Percentiles rank a stretch among this genome's conserved stretches.
These are phyloP conservation scores for Antechinus stuartii DNA, from an alignment of 2,113 vertebrate genomes.

Conservation along the genomic window DNA sequence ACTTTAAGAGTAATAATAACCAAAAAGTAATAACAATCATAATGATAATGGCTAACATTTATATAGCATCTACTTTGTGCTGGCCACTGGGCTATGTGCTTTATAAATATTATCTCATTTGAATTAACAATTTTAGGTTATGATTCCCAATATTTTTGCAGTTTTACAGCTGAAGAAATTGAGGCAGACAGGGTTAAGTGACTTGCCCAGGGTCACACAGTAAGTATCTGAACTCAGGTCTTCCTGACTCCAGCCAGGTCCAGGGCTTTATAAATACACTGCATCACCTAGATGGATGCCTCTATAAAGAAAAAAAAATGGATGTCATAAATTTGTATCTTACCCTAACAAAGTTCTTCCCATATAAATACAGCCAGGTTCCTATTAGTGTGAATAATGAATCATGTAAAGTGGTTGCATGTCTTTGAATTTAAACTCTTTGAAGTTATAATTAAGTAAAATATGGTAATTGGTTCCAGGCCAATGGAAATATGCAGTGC, in stretches of 20 bases:
- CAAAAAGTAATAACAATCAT: too few species aligned
- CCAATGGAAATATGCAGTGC: neutral
- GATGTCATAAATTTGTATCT: neutral
- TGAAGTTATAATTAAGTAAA: slow-evolving; percentile 3
- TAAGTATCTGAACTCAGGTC: neutral
- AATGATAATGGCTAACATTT: too few species aligned
- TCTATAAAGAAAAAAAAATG: neutral
- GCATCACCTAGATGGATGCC: neutral
- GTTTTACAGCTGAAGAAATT: neutral
- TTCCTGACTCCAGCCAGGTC: too few species aligned
- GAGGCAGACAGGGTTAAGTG: neutral
- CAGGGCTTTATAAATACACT: too few species aligned
- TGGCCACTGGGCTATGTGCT: too few species aligned
- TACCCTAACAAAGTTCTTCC: neutral
- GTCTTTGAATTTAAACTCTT: neutral
- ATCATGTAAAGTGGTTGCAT: neutral
- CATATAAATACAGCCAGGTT: neutral
- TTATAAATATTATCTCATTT: too few species aligned
- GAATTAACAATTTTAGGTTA: too few species aligned
- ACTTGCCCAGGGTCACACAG: neutral
- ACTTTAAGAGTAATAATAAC: too few species aligned
- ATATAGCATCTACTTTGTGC: too few species aligned
- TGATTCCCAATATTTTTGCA: too few species aligned
- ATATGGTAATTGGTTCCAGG: neutral
- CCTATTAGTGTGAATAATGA: neutral